Conservation (phyloP, 2,113 vertebrate genomes). For the Panurus biarmicus region DNA sequence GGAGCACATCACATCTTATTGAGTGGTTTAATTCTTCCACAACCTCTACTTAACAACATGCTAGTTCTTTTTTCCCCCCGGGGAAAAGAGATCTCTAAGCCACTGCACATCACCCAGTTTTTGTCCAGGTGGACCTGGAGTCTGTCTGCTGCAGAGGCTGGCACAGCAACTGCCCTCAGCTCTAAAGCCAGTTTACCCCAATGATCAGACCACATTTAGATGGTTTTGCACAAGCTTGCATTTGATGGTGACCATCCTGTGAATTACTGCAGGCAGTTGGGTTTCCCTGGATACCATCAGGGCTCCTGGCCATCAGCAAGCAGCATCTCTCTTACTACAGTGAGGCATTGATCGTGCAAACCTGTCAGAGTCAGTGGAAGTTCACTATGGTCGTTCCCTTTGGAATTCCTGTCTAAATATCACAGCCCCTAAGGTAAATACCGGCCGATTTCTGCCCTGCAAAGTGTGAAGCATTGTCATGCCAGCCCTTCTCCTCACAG, state of each 20-base stretch:
- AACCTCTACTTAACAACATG: background rate
- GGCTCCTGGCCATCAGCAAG: background rate
- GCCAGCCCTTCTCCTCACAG: background rate
- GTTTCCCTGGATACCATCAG: background rate
- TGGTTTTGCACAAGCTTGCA: background rate
- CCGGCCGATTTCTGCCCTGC: background rate
- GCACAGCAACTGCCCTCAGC: background rate
- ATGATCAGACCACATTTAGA: background rate
- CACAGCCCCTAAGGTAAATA: background rate
- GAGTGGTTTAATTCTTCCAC: background rate
- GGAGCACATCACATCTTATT: background rate
- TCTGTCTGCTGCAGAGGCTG: background rate
- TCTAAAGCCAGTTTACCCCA: background rate
- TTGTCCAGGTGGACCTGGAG: background rate
- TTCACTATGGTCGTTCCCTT: background rate
- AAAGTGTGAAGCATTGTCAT: background rate
- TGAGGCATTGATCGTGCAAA: background rate
- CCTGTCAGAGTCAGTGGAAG: background rate
- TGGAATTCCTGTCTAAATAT: background rate
- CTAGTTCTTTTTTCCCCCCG: background rate
- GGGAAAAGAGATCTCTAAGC: background rate
- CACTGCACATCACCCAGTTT: background rate
- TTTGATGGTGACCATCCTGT: background rate
- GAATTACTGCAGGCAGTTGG: background rate
- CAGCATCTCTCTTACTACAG: background rate